These are phyloP conservation scores for Mionectes macconnelli DNA, from an alignment of 2,113 vertebrate species.

Conservation along the genomic window DNA sequence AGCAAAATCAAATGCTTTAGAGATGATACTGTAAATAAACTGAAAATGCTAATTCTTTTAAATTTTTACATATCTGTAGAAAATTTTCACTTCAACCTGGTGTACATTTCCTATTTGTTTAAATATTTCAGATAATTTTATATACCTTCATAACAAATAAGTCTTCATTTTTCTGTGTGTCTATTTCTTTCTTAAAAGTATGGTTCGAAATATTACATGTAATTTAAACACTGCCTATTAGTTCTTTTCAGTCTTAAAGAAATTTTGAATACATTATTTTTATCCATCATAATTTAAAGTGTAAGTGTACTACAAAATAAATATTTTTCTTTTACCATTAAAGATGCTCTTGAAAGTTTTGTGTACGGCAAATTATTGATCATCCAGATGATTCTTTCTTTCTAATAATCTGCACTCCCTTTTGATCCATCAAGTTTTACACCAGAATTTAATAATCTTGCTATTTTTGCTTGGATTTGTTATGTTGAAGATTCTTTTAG, in stretches of 20 bases:
- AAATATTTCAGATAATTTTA: not conserved
- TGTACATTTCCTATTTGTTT: not conserved
- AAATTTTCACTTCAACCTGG: not conserved
- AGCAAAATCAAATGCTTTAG: not conserved
- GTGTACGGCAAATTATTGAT: not conserved
- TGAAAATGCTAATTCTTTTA: not conserved
- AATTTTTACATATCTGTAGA: not conserved
- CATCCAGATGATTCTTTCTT: not conserved
- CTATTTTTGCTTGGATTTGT: not conserved
- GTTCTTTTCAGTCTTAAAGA: not conserved
- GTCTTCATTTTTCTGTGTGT: not conserved
- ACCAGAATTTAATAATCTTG: not conserved
- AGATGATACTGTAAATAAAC: not conserved
- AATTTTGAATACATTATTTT: not conserved
- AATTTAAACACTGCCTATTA: not conserved
- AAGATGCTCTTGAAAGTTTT: not conserved
- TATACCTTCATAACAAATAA: not conserved
- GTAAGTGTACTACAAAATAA: not conserved
- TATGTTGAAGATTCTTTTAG: accelerated
- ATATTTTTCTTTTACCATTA: not conserved
- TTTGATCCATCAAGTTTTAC: not conserved
- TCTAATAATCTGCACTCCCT: not conserved
- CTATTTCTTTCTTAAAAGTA: not conserved
- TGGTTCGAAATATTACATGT: not conserved
- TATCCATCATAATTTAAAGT: not conserved